Evolutionary conservation across 1,140 invertebrate species (phyloP).

Genomic region (Bombus affinis): DNA sequence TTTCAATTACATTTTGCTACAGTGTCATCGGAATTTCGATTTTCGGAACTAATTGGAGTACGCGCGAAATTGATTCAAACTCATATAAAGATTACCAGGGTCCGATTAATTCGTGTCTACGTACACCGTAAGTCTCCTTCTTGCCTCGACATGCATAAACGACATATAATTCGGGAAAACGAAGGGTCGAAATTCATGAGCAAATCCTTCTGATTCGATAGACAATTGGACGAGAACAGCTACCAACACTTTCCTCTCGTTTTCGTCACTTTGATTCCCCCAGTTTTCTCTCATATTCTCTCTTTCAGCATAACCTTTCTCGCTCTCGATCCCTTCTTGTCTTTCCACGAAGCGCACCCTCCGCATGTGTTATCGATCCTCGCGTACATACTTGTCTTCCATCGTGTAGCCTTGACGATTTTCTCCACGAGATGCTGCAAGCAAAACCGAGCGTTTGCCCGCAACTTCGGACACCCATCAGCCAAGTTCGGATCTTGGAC

Average conservation of each 20-base stretch:
- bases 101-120: background rate
- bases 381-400: background rate
- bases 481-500: slow-evolving; percentile 6
- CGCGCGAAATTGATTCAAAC: background rate
- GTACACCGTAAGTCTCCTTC: background rate
- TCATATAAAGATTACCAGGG: background rate
- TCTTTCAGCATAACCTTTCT: background rate
- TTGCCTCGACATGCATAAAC: background rate
- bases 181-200: background rate
- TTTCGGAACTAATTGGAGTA: background rate
- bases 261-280: background rate
- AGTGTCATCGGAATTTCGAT: background rate
- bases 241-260: background rate
- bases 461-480: slow-evolving; percentile 8
- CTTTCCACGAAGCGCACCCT: background rate
- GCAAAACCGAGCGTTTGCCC: background rate
- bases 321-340: background rate
- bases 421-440: background rate
- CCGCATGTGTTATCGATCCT: slow-evolving; percentile 17
- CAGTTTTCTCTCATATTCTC: background rate
- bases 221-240: background rate
- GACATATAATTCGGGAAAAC: background rate
- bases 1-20: background rate
- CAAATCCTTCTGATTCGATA: background rate
- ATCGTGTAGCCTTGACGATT: slow-evolving; percentile 17